phyloP scores from a whole-genome alignment of 2,888 invertebrate species.

The Acrobasis consociella region DNA sequence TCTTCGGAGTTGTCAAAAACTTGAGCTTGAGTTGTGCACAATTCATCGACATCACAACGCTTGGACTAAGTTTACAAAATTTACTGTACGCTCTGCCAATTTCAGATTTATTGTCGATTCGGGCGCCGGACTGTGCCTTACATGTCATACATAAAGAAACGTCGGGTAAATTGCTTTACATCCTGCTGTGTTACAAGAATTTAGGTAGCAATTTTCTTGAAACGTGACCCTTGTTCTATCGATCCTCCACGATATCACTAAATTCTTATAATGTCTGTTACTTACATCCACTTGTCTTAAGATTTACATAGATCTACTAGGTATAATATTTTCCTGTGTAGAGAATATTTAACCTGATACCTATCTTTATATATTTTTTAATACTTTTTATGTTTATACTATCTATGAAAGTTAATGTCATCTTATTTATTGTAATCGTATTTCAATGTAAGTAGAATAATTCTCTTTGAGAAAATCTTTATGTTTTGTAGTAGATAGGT shows the following conservation, averaged over 20 bases:
- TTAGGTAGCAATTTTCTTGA: slow-evolving; percentile 18
- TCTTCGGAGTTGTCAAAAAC: slow-evolving; percentile 55
- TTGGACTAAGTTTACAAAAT: slow-evolving; percentile 60
- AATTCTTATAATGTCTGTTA: neutral
- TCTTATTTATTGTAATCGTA: too few relatives aligned
- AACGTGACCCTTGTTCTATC: slow-evolving; percentile 7
- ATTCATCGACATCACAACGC: slow-evolving; percentile 56
- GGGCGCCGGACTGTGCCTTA: slow-evolving; percentile 24
- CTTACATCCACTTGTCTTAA: neutral
- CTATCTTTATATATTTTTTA: too few relatives aligned
- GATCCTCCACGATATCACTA: neutral
- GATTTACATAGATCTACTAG: neutral
- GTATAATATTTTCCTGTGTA: too few relatives aligned
- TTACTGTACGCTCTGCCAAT: slow-evolving; percentile 46
- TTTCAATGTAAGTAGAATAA: too few relatives aligned
- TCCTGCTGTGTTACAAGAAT: slow-evolving; percentile 21
- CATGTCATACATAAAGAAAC: slow-evolving; percentile 25
- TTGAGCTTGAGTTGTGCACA: slow-evolving; percentile 55
- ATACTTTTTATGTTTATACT: too few relatives aligned
- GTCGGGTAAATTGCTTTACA: slow-evolving; percentile 20
- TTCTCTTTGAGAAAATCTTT: too few relatives aligned
- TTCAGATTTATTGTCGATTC: slow-evolving; percentile 49
- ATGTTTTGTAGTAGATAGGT: too few relatives aligned
- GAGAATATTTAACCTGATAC: too few relatives aligned
- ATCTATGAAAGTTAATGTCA: too few relatives aligned